These are phyloP conservation scores for Triplophysa rosa DNA, from an alignment of 2,113 vertebrate species.

Conservation along the genomic window DNA sequence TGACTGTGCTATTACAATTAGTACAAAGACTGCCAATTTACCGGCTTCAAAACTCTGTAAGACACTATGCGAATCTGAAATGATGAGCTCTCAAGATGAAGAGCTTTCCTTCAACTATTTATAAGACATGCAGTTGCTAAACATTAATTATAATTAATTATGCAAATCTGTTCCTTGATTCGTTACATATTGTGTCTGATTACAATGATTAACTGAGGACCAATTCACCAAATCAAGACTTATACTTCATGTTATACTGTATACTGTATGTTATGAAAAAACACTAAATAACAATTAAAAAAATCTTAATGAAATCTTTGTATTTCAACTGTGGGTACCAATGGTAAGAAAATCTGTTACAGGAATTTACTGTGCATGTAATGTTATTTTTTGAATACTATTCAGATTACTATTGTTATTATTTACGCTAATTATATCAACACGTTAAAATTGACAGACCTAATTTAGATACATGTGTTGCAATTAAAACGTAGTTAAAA, in stretches of 20 bases:
- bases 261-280: neutral
- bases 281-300: too few species aligned
- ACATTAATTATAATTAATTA: slow-evolving; percentile 61
- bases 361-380: too few species aligned
- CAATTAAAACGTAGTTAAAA: neutral
- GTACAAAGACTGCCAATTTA: slow-evolving; percentile 61
- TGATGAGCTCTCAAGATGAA: neutral
- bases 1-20: slow-evolving; percentile 35
- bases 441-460: too few species aligned
- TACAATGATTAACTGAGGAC: slow-evolving; percentile 6
- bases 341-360: too few species aligned
- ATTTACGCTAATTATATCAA: too few species aligned
- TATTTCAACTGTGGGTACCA: too few species aligned
- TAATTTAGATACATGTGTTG: neutral
- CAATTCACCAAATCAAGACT: neutral
- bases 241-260: neutral
- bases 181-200: slow-evolving; percentile 38
- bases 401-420: too few species aligned
- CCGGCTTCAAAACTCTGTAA: neutral
- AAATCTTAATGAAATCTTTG: too few species aligned
- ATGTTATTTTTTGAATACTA: too few species aligned
- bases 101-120: neutral
- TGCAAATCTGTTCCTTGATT: slow-evolving; percentile 29
- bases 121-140: slow-evolving; percentile 31
- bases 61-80: neutral